These are phyloP conservation scores for Malurus elegans DNA, from an alignment of 2,113 vertebrate species.

Conservation along the genomic window DNA sequence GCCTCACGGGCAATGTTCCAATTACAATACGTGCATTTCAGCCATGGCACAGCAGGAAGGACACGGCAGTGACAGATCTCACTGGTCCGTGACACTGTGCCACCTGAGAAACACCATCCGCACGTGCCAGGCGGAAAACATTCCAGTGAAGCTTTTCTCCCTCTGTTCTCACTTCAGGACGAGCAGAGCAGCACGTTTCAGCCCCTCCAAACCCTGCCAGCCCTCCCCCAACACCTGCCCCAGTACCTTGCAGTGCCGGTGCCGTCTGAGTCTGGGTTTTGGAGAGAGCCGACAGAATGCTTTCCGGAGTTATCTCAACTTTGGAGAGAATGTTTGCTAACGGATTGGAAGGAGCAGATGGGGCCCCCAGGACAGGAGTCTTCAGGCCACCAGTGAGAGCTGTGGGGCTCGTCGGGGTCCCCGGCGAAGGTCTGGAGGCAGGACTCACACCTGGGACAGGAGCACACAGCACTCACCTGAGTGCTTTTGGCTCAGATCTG, in stretches of 20 bases:
- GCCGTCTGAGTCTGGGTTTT: constrained; percentile 87
- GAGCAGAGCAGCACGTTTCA: neutral
- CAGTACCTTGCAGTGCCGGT: constrained; percentile 80
- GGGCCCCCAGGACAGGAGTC: constrained; percentile 71
- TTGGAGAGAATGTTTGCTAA: constrained; percentile 94
- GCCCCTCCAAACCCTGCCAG: accelerated
- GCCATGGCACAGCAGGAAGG: neutral
- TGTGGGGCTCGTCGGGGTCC: constrained; percentile 84
- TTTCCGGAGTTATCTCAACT: constrained; percentile 93
- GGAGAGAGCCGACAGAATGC: constrained; percentile 89
- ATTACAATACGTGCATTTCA: accelerated
- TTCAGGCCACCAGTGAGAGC: constrained; percentile 79
- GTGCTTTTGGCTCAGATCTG: accelerated
- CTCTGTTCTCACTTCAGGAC: neutral
- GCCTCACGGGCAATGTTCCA: accelerated
- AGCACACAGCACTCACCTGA: constrained; percentile 13
- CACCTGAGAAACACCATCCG: neutral
- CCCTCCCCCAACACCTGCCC: neutral
- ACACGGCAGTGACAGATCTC: neutral
- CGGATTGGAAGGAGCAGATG: constrained; percentile 71
- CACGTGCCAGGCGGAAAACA: accelerated
- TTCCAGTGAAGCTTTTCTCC: accelerated
- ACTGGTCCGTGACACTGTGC: accelerated
- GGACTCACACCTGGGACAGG: constrained; percentile 84
- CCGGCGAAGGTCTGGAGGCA: constrained; percentile 84